phyloP scores from a whole-genome alignment of 1,140 invertebrate species.

The Lasioglossum albipes region DNA sequence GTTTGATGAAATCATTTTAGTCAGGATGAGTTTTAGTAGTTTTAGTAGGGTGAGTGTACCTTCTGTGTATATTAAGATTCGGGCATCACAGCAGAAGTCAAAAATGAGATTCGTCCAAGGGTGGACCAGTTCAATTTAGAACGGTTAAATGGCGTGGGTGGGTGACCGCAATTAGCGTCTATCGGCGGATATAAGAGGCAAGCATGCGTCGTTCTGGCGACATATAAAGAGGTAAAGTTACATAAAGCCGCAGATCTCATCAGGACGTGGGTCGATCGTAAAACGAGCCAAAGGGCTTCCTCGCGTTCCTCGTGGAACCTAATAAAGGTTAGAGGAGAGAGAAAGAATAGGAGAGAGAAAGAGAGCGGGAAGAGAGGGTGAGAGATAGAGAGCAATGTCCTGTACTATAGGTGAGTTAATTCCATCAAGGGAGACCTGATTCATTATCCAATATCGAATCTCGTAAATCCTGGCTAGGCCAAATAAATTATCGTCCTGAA shows the following conservation, averaged over 20 bases:
- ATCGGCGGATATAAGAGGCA: slow-evolving; percentile 12
- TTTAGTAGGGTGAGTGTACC: too few species aligned
- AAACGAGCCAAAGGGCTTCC: slow-evolving; percentile 55
- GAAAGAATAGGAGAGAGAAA: slow-evolving; percentile 6
- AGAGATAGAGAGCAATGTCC: slow-evolving; percentile 35
- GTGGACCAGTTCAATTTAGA: too few species aligned
- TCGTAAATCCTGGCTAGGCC: slow-evolving; percentile 72
- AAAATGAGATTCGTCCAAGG: too few species aligned
- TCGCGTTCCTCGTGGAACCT: slow-evolving; percentile 37
- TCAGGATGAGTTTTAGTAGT: too few species aligned
- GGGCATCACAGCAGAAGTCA: too few species aligned
- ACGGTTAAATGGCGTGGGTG: not conserved
- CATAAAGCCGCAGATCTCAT: slow-evolving; percentile 54
- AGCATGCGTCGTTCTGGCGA: not conserved
- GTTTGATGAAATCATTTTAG: too few species aligned
- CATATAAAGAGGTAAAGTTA: slow-evolving; percentile 29
- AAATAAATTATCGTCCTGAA: slow-evolving; percentile 75
- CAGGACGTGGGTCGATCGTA: slow-evolving; percentile 60
- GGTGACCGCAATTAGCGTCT: slow-evolving; percentile 9
- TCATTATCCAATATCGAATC: slow-evolving; percentile 79
- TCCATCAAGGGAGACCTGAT: slow-evolving; percentile 78
- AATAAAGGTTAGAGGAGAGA: slow-evolving; percentile 70
- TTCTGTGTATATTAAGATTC: too few species aligned
- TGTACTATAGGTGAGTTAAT: slow-evolving; percentile 73
- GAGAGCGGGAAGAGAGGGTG: not conserved